Conservation (phyloP, 2,113 vertebrate species). For the Syngnathus typhle region DNA sequence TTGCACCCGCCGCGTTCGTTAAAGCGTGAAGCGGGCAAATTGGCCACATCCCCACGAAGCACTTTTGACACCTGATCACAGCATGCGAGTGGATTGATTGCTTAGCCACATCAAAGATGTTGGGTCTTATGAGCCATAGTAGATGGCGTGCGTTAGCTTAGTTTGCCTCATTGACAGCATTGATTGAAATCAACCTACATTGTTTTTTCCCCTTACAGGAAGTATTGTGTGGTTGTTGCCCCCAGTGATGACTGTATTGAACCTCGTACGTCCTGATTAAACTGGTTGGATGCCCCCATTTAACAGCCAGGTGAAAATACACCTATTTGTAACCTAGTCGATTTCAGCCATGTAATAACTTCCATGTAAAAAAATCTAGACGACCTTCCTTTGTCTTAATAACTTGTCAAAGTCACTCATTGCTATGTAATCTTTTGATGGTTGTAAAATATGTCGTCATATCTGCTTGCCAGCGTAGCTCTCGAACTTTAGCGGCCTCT, state of each 20-base stretch:
- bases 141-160: slow-evolving; percentile 27
- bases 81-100: neutral
- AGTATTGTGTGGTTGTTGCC: slow-evolving; percentile 48
- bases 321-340: neutral
- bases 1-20: slow-evolving; percentile 20
- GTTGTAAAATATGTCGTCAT: neutral
- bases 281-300: slow-evolving; percentile 74
- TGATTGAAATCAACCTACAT: slow-evolving; percentile 60
- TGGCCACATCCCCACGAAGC: neutral
- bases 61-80: neutral
- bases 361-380: neutral
- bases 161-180: slow-evolving; percentile 49
- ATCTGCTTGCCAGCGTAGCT: slow-evolving; percentile 40
- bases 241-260: slow-evolving; percentile 73
- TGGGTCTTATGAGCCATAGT: neutral
- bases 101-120: neutral
- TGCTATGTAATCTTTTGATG: neutral
- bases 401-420: neutral
- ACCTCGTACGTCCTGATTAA: slow-evolving; percentile 70
- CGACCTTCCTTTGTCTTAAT: neutral
- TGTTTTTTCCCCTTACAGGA: slow-evolving; percentile 48
- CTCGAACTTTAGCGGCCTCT: slow-evolving; percentile 57
- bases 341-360: neutral
- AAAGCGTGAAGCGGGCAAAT: slow-evolving; percentile 22
- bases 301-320: slow-evolving; percentile 60